A percentile compares a stretch with the other conserved stretches of the same genome.
These are phyloP conservation scores for Hassar affinis DNA, from an alignment of 2,113 vertebrate genomes.

Conservation along the genomic window DNA sequence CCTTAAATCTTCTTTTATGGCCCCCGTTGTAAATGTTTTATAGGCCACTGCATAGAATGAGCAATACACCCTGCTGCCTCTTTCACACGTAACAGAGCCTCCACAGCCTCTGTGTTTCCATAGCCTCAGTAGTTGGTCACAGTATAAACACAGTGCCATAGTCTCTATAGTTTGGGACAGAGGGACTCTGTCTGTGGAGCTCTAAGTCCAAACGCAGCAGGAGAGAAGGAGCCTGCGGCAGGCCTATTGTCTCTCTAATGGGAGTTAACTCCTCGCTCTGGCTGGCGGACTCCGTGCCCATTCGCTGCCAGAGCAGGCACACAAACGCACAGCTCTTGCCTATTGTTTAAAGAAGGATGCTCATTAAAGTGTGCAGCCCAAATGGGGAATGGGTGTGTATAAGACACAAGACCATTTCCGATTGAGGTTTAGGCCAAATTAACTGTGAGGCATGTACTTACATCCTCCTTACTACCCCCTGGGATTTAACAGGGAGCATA, in stretches of 20 bases:
- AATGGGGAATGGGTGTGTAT: conserved; percentile 48
- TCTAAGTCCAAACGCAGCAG: conserved; percentile 40
- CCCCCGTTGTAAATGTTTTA: conserved; percentile 43
- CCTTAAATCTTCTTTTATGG: conserved; percentile 48
- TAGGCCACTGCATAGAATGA: conserved; percentile 37
- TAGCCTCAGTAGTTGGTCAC: conserved; percentile 33
- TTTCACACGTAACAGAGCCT: conserved; percentile 32
- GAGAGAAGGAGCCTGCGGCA: conserved; percentile 38
- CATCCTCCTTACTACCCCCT: conserved; percentile 39
- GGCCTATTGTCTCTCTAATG: conserved; percentile 59
- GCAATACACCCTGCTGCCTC: conserved; percentile 43
- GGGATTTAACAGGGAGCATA: conserved; percentile 22
- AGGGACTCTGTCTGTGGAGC: conserved; percentile 31
- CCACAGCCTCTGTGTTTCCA: conserved; percentile 36
- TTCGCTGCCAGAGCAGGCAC: conserved; percentile 35
- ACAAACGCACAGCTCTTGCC: conserved; percentile 32
- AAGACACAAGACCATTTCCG: conserved; percentile 50
- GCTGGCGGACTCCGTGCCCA: conserved; percentile 42
- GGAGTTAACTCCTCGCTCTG: conserved; percentile 59
- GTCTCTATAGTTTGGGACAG: conserved; percentile 38
- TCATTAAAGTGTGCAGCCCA: conserved; percentile 47
- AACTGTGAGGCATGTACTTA: conserved; percentile 38
- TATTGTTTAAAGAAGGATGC: conserved; percentile 56
- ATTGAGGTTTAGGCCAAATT: conserved; percentile 38
- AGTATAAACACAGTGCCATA: conserved; percentile 22